Conservation (phyloP, 2,113 vertebrate genomes). For the Pygoscelis adeliae region DNA sequence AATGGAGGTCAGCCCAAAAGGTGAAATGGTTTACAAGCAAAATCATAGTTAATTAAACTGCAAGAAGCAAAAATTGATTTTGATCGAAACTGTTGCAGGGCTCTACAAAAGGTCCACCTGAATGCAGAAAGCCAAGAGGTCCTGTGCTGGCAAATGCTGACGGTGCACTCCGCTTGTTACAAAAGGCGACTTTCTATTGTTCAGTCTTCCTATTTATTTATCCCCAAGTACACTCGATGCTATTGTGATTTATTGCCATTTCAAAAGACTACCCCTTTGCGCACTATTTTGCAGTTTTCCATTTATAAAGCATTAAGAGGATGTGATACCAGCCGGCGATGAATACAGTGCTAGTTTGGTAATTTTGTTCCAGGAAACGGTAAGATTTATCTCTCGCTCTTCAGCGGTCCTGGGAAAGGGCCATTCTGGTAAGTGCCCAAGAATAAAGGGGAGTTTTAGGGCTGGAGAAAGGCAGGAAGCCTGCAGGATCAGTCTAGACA, state of each 20-base stretch:
- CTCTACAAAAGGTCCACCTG: background rate
- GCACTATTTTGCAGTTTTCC: slow-evolving; percentile 9
- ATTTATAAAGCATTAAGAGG: slow-evolving; percentile 45
- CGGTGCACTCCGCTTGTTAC: background rate
- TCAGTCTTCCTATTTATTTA: slow-evolving; percentile 25
- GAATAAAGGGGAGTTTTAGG: background rate
- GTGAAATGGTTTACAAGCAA: slow-evolving; percentile 42
- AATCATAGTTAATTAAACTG: slow-evolving; percentile 61
- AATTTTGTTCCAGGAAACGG: slow-evolving; percentile 18
- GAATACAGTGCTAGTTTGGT: slow-evolving; percentile 1
- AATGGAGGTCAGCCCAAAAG: slow-evolving; percentile 51
- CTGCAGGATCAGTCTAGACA: slow-evolving; percentile 10
- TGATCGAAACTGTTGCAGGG: background rate
- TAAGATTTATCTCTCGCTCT: slow-evolving; percentile 38
- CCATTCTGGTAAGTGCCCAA: background rate
- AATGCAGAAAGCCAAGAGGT: background rate
- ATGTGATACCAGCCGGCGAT: background rate
- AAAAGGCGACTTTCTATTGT: background rate
- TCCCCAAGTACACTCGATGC: background rate
- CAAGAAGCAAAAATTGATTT: slow-evolving; percentile 47
- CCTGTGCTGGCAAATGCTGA: slow-evolving; percentile 26
- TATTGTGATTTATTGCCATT: slow-evolving; percentile 40
- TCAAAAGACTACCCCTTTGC: background rate
- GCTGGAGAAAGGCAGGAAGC: slow-evolving; percentile 13
- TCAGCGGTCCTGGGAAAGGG: background rate